Base-by-base conservation (phyloP, 1,140 invertebrate species). In the Bilobella aurantiaca region DNA sequence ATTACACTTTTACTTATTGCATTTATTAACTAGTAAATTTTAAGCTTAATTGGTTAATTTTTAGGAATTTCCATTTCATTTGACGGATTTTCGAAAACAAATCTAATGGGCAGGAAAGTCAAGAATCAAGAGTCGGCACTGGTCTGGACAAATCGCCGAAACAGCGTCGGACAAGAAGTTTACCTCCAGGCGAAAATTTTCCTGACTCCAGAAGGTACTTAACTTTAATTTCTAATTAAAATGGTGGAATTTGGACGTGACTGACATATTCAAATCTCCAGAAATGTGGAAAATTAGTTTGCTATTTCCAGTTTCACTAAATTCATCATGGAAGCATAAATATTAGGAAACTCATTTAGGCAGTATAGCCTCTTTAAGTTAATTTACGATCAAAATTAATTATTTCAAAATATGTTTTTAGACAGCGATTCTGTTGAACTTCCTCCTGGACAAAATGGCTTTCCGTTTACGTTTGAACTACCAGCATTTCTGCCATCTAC, bases 151-250 rank as follows among this genome's bases (percentile, higher is more conserved):
- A 12, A 5, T 23, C 49, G 49, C 8, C 12, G 49, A 25, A 56
- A 56, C 25, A 56, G 49, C 49, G 23, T 23, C 25, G 49, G 49
- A 5, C 14, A 56, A 5, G 49, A 56, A 56, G 23, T 23, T 5
- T 56, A 56, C 23, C 23, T 56, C 5, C 49, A 56, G 3, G 21
- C 49, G 14, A 14, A 56, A 25, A 12, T 5, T 8, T 56, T 12
- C 25, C 25, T 56, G 49, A 56, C 49, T 14, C 49, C 49, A 5
- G 49, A 56, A 56, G 49, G 49, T 56, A 56, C n/a, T n/a, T n/a
- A n/a, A n/a, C n/a, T n/a, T n/a, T n/a, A 56, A n/a, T 8, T 14
- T 8, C 14, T 12, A n/a, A 56, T 56, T 5, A 56, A 56, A 25
- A 56, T n/a, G 14, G n/a, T n/a, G n/a, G n/a, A n/a, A n/a, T n/a